Evolutionary conservation across 2,797 vertebrate species (phyloP).

Genomic region (Callimico goeldii): DNA sequence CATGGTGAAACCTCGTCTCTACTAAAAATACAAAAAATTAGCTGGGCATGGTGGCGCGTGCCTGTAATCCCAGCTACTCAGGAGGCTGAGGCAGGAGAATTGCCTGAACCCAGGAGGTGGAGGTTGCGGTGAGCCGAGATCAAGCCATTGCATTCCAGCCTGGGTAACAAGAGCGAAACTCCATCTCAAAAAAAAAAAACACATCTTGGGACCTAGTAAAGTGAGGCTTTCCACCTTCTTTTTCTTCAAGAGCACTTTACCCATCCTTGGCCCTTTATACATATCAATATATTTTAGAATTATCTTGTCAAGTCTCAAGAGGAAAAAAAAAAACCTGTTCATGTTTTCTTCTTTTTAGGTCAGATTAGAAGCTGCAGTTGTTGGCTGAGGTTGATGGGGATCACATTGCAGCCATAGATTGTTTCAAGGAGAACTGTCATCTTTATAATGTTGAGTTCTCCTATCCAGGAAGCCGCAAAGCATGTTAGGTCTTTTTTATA

Average conservation of each 20-base stretch:
- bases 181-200: background rate
- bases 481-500: background rate
- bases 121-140: too few species aligned
- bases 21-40: too few species aligned
- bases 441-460: background rate
- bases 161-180: too few species aligned
- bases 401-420: background rate
- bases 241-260: background rate
- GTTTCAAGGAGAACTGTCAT: background rate
- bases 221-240: background rate
- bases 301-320: background rate
- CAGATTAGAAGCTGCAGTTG: too few species aligned
- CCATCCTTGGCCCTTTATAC: background rate
- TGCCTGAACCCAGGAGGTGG: too few species aligned
- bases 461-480: background rate
- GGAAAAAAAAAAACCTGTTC: background rate
- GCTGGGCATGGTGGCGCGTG: too few species aligned
- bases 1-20: too few species aligned
- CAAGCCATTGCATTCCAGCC: too few species aligned
- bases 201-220: background rate
- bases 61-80: too few species aligned
- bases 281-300: conserved; percentile 8
- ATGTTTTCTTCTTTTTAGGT: too few species aligned
- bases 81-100: too few species aligned
- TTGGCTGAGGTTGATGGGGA: too few species aligned